Evolutionary conservation across 2,797 vertebrate species (phyloP), one percentile per base, ranked within the genome.

Genomic region (Adelosebastes latens): DNA sequence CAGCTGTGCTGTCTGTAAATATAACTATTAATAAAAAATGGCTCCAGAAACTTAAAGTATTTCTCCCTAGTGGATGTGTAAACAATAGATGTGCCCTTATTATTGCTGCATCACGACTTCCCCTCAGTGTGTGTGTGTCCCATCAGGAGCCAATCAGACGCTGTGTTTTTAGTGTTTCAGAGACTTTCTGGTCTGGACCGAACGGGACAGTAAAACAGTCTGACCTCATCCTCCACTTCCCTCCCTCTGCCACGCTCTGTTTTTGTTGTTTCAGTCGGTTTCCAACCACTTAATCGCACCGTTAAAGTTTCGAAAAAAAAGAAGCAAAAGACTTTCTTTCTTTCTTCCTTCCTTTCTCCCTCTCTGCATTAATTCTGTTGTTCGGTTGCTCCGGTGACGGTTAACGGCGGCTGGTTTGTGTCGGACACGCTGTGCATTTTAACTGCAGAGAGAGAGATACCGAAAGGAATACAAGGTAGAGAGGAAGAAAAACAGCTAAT

Each of bases 1-100:
- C 95, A 96, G 95, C 95, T 94, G 94, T 89, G 94, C 94, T 96
- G 83, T 95, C 78, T 91, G 85, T 88, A 81, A 91, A 92, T 85
- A 86, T 77, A 86, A 91, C 75, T 86, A 87, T 86, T 78, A 94
- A 93, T 93, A 93, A 92, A 91, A 49, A 52, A 66, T 75, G 73
- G 2, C 61, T 78, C 12, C 4, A 65, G 71, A 88, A 79, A 29
- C 5, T 13, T 18, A 1, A 78, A 53, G 8, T 4, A 22, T 46
- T 53, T 70, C 66, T 80, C 32, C 20, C 13, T 1, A 25, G 71
- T 68, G 46, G 73, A 52, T 77, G 22, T 79, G 68, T 74, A 22
- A 68, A 72, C 11, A n/a, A 11, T 20, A 29, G 7, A 76, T 24
- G 42, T 64, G 12, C 3, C 1, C 9, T 10, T 42, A 16, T 53